These are phyloP conservation scores for Nephrotoma appendiculata DNA, from an alignment of 2,888 invertebrate genomes.

Conservation along the genomic window DNA sequence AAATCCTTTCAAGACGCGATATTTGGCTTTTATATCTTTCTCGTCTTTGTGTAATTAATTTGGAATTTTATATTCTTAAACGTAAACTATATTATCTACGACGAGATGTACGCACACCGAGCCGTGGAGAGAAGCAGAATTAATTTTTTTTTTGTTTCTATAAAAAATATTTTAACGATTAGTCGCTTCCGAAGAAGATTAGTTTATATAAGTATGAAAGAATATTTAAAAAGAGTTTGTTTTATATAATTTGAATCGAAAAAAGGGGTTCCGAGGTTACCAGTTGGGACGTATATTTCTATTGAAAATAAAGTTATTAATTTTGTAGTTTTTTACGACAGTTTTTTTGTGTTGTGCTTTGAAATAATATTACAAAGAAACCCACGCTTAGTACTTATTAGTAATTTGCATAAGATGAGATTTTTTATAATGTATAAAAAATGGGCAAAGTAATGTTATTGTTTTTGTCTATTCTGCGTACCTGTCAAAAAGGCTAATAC, in stretches of 20 bases:
- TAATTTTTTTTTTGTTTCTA: not conserved
- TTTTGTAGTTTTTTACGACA: not conserved
- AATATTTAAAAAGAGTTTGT: not conserved
- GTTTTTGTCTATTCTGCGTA: not conserved
- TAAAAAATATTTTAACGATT: not conserved
- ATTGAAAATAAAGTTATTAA: not conserved
- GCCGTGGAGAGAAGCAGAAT: not conserved
- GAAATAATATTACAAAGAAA: not conserved
- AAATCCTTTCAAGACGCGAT: not conserved
- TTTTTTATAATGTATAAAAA: not conserved
- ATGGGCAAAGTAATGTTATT: not conserved
- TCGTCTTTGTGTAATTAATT: not conserved
- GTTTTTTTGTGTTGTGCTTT: not conserved
- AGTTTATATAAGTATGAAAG: not conserved
- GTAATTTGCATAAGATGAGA: not conserved
- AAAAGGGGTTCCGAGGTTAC: not conserved
- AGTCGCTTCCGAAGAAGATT: not conserved
- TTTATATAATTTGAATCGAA: not conserved
- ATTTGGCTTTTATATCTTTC: not conserved
- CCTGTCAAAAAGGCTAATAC: not conserved
- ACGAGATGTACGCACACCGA: not conserved
- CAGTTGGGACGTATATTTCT: not conserved
- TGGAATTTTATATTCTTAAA: not conserved
- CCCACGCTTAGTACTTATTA: not conserved
- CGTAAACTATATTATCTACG: not conserved